Base-by-base conservation (phyloP, 2,797 vertebrate species). In the Epinephelus malabaricus region DNA sequence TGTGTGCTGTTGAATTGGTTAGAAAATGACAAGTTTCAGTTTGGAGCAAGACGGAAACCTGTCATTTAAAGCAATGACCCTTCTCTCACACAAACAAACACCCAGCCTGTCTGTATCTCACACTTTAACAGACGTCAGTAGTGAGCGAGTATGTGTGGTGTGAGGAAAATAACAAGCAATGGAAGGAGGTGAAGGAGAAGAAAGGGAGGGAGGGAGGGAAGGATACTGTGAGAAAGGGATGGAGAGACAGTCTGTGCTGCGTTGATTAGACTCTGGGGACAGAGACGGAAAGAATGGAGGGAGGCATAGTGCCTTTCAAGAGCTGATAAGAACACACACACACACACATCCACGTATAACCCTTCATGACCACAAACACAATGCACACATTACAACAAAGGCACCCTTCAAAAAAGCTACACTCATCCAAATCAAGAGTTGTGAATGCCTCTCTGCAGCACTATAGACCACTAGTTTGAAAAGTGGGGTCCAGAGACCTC, bases 201-300 rank as follows among this genome's bases (percentile, higher is more conserved):
- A 27, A 34, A 46, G 5, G 38, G 60, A 2, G 43, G 69, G 43
- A 59, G 64, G 71, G 70, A 43, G 81, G 61, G 34, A 34, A 34
- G 34, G 34, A 34, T 34, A 34, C 34, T 34, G 34, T 34, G 45
- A 58, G 59, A 73, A 50, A 50, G 13, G 81, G 76, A 76, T 30
- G 46, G 40, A 69, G 63, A 67, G 81, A 72, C 46, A 13, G 83
- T 30, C 90, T 93, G 94, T 66, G 69, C 63, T 23, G 83, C 15
- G 73, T 68, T 92, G 94, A 95, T 95, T 95, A 95, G 88, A 18
- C 90, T 89, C 88, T 54, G 66, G 90, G 88, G 89, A 92, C 73
- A 56, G 53, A 58, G 80, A 47, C 77, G 87, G 91, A 92, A 92
- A 92, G 86, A 88, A 90, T 64, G 54, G 60, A 81, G 61, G 61